Evolutionary conservation across 2,113 vertebrate genomes (phyloP).

Genomic region (Ammodytes marinus): DNA sequence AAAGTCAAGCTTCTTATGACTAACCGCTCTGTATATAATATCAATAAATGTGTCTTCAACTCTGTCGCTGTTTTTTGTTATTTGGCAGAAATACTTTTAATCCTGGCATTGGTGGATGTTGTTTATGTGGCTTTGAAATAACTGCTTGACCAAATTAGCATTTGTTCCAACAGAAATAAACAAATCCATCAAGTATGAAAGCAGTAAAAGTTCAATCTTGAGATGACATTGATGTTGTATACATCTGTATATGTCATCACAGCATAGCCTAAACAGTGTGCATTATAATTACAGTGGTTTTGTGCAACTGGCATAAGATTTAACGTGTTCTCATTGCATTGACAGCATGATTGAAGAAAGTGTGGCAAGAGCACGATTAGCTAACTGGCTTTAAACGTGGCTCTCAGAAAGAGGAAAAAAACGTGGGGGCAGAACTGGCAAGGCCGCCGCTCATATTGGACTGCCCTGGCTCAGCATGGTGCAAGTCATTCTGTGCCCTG

Average conservation of each 20-base stretch:
- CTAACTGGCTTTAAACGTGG: neutral
- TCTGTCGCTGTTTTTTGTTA: neutral
- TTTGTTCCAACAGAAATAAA: neutral
- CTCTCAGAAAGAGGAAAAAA: neutral
- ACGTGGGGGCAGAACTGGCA: neutral
- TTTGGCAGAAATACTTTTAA: neutral
- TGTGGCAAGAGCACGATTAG: neutral
- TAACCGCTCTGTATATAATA: constrained; percentile 36
- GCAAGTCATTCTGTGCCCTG: constrained; percentile 2
- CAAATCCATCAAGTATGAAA: neutral
- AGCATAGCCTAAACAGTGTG: neutral
- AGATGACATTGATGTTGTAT: neutral
- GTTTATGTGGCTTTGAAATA: neutral
- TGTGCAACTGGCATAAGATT: neutral
- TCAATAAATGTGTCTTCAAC: constrained; percentile 44
- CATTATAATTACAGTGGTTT: neutral
- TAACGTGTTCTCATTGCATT: neutral
- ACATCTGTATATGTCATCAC: neutral
- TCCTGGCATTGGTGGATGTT: neutral
- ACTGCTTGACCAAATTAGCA: neutral
- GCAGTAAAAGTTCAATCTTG: neutral
- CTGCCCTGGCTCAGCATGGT: neutral
- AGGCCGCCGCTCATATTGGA: neutral
- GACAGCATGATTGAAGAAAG: neutral
- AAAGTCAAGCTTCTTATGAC: neutral